These are phyloP conservation scores for Notarius quadriscutis DNA, from an alignment of 2,113 vertebrate genomes.

Conservation along the genomic window DNA sequence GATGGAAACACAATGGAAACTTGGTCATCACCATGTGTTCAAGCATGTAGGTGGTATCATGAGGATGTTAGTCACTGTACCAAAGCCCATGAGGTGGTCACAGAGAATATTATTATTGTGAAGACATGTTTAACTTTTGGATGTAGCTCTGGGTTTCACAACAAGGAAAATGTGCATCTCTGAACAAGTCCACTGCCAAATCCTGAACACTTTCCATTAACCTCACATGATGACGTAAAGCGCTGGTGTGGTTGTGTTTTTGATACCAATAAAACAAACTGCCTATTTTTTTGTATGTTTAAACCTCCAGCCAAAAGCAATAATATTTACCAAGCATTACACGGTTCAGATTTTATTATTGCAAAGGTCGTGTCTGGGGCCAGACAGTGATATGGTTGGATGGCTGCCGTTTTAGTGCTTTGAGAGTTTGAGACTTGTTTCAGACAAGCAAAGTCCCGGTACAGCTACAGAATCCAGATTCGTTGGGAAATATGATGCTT, in stretches of 20 bases:
- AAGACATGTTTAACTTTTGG: background rate
- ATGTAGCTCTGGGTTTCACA: background rate
- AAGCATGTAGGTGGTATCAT: slow-evolving; percentile 47
- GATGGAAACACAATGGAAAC: slow-evolving; percentile 35
- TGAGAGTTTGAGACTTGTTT: slow-evolving; percentile 21
- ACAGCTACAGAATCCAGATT: slow-evolving; percentile 26
- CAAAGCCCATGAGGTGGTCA: slow-evolving; percentile 1
- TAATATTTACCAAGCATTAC: slow-evolving; percentile 16
- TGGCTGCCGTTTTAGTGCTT: slow-evolving; percentile 18
- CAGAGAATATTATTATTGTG: slow-evolving; percentile 22
- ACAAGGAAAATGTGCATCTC: slow-evolving; percentile 34
- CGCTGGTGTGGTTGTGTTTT: background rate
- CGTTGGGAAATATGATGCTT: slow-evolving; percentile 45
- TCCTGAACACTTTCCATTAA: slow-evolving; percentile 27
- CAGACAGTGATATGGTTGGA: slow-evolving; percentile 22
- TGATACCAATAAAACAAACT: slow-evolving; percentile 44
- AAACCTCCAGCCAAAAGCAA: background rate
- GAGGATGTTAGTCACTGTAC: slow-evolving; percentile 41
- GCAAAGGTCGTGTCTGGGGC: slow-evolving; percentile 20
- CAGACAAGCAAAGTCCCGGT: slow-evolving; percentile 18
- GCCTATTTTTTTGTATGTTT: background rate
- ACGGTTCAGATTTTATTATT: background rate
- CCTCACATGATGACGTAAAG: slow-evolving; percentile 33
- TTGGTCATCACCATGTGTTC: slow-evolving; percentile 32
- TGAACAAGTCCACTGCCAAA: slow-evolving; percentile 13